These are phyloP conservation scores for Cerastoderma edule DNA, from an alignment of 2,888 invertebrate genomes.

Conservation along the genomic window DNA sequence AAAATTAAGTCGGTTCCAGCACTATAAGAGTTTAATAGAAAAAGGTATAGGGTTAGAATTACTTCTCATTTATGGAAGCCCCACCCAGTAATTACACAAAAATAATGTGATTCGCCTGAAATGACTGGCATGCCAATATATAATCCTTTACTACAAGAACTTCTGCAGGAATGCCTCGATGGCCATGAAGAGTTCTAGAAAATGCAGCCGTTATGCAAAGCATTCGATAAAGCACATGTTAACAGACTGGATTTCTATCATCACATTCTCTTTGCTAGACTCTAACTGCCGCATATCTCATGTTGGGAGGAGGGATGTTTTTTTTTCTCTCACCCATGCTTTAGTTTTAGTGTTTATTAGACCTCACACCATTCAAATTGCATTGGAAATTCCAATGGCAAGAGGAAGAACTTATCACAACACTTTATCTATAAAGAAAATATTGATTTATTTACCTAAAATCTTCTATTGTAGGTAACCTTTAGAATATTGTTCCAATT, in stretches of 20 bases:
- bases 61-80: too few relatives aligned
- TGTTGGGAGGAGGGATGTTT: constrained; percentile 3
- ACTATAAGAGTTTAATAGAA: too few relatives aligned
- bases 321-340: constrained; percentile 4
- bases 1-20: too few relatives aligned
- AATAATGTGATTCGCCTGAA: too few relatives aligned
- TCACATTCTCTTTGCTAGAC: constrained; percentile 13
- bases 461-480: background rate
- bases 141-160: background rate
- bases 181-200: constrained; percentile 4
- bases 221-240: background rate
- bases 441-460: background rate
- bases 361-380: constrained; percentile 13
- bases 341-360: background rate
- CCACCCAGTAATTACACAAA: too few relatives aligned
- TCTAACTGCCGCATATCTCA: background rate
- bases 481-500: too few relatives aligned
- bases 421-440: too few relatives aligned
- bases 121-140: background rate
- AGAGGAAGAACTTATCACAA: too few relatives aligned
- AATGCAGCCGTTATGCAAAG: constrained; percentile 13
- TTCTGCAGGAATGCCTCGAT: background rate
- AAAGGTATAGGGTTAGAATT: too few relatives aligned
- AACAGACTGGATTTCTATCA: constrained; percentile 1
- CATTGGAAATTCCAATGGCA: too few relatives aligned